Conservation (phyloP, 2,113 vertebrate genomes). For the Apodemus speciosus region DNA sequence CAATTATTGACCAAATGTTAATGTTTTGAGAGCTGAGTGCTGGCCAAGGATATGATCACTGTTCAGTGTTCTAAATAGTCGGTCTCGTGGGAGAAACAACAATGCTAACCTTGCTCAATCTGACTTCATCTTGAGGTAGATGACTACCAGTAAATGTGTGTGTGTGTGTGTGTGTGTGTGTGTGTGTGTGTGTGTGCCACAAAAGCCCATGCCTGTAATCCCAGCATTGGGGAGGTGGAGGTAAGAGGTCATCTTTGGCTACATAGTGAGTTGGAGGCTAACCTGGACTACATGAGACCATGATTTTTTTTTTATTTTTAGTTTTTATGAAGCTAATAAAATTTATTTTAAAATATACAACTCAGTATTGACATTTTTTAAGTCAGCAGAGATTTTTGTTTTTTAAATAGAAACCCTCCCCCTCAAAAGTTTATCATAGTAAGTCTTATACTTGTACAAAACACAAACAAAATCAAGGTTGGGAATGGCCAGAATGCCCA, state of each 20-base stretch:
- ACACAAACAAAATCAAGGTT: slow-evolving; percentile 6
- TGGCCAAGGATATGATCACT: not conserved
- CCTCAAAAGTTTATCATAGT: not conserved
- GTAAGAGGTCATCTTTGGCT: not conserved
- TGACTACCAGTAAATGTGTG: not conserved
- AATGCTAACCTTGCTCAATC: not conserved
- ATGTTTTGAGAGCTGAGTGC: not conserved
- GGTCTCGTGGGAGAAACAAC: not conserved
- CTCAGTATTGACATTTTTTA: too few species aligned
- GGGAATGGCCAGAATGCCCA: not conserved
- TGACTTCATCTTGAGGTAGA: not conserved
- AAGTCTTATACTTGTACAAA: not conserved
- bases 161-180: not conserved
- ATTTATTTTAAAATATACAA: too few species aligned
- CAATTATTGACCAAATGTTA: not conserved
- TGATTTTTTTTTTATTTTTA: not conserved
- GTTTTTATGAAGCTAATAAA: too few species aligned
- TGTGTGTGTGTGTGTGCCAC: not conserved
- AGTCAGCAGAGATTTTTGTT: not conserved
- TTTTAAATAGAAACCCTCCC: not conserved
- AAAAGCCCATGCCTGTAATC: not conserved
- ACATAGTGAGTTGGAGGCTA: not conserved
- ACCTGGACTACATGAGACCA: not conserved
- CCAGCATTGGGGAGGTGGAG: not conserved
- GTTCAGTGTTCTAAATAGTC: not conserved